Evolutionary conservation across 1,140 invertebrate species (phyloP).

Genomic region (Pogonomyrmex barbatus): DNA sequence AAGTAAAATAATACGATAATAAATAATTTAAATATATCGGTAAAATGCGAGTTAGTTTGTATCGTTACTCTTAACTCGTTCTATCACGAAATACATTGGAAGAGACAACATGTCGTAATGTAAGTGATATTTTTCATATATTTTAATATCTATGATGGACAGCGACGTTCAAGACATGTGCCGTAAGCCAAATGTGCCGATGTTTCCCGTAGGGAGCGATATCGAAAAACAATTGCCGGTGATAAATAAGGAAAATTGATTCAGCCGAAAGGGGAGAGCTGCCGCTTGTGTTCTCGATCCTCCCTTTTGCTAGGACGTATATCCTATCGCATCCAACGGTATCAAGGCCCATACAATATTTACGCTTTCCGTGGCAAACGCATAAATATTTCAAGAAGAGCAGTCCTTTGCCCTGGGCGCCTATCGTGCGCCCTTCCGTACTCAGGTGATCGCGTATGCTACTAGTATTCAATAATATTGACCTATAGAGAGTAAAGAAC

Average conservation of each 20-base stretch:
- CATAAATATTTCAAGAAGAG: conserved; percentile 78
- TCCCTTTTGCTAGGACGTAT: conserved; percentile 59
- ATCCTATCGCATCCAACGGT: conserved; percentile 56
- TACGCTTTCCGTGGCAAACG: conserved; percentile 73
- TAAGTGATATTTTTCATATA: conserved; percentile 49
- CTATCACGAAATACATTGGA: not conserved
- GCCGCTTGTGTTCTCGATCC: conserved; percentile 50
- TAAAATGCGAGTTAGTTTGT: not conserved
- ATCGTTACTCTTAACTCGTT: not conserved
- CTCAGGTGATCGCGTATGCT: conserved; percentile 45
- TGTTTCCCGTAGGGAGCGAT: conserved; percentile 62
- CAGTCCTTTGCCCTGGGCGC: conserved; percentile 60
- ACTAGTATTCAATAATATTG: conserved; percentile 48
- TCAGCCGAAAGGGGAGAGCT: conserved; percentile 56
- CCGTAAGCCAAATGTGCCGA: conserved; percentile 37
- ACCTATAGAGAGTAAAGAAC: conserved; percentile 40
- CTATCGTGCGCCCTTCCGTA: conserved; percentile 39
- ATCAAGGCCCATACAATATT: conserved; percentile 76
- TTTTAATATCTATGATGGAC: conserved; percentile 69
- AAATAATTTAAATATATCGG: conserved; percentile 3
- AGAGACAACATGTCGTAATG: conserved; percentile 11
- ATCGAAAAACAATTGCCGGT: conserved; percentile 72
- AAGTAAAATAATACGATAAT: not conserved
- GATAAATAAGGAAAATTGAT: conserved; percentile 77
- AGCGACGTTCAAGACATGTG: conserved; percentile 46